A percentile compares a stretch with the other conserved stretches of the same genome.
These are phyloP conservation scores for Epinephelus awoara DNA, from an alignment of 2,797 vertebrate genomes.

Conservation along the genomic window DNA sequence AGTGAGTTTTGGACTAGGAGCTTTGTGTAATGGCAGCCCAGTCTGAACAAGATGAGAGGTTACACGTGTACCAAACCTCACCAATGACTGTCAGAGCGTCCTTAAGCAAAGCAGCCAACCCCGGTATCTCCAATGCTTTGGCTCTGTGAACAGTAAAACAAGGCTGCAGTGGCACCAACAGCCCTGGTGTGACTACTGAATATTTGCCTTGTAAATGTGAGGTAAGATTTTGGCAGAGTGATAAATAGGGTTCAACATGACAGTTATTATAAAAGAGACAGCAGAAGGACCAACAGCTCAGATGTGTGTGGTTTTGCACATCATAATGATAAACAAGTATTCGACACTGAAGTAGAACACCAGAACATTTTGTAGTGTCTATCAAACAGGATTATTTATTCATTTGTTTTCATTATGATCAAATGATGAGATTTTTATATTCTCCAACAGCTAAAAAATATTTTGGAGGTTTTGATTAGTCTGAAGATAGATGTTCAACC, in stretches of 20 bases:
- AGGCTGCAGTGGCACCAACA: neutral
- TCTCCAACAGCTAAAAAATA: neutral
- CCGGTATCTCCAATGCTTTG: slow-evolving; percentile 4
- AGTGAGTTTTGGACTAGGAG: neutral
- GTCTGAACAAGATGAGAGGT: slow-evolving; percentile 14
- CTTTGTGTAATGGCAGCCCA: neutral
- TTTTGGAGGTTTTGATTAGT: neutral
- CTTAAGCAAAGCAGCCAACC: slow-evolving; percentile 18
- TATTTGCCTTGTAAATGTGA: neutral
- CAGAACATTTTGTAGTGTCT: neutral
- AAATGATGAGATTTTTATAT: neutral
- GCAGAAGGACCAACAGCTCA: neutral
- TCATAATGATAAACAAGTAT: neutral
- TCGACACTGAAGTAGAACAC: neutral
- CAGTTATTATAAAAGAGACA: neutral
- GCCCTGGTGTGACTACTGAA: neutral
- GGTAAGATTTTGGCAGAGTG: neutral
- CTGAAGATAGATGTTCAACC: neutral
- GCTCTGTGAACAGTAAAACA: neutral
- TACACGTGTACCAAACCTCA: neutral
- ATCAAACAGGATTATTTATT: slow-evolving; percentile 13
- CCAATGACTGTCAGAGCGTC: slow-evolving; percentile 11
- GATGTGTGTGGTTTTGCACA: neutral
- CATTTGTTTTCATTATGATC: neutral
- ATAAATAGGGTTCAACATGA: neutral